Conservation (phyloP, 1,140 invertebrate species). For the Brachionus sp. region DNA sequence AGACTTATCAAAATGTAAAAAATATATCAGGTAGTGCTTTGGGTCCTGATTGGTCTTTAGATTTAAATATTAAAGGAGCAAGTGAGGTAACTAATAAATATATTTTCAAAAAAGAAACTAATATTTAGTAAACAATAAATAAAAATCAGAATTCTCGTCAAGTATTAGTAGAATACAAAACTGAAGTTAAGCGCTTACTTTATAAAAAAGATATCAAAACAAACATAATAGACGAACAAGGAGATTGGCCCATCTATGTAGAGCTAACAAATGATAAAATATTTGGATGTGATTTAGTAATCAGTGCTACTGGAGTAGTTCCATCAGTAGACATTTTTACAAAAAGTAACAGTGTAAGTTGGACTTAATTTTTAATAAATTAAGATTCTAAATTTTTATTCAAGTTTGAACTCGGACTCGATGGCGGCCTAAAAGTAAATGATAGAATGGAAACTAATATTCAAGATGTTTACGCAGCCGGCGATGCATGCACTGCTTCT, state of each 20-base stretch:
- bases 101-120: not conserved
- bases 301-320: conserved; percentile 89
- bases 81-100: conserved; percentile 29
- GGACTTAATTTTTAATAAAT: not conserved
- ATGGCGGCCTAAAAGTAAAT: conserved; percentile 72
- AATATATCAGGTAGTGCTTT: conserved; percentile 72
- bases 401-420: conserved; percentile 53
- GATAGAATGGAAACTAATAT: conserved; percentile 78
- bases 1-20: conserved; percentile 61
- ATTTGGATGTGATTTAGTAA: conserved; percentile 80
- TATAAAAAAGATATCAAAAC: conserved; percentile 50
- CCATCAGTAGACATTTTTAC: conserved; percentile 62
- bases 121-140: conserved; percentile 56
- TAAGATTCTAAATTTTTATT: not conserved
- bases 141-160: conserved; percentile 50
- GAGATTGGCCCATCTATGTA: conserved; percentile 69
- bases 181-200: conserved; percentile 65
- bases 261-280: conserved; percentile 71
- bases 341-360: conserved; percentile 54
- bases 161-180: conserved; percentile 66
- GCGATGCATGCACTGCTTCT: conserved; percentile 78
- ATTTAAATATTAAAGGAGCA: conserved; percentile 66
- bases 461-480: conserved; percentile 81
- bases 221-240: not conserved
- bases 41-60: conserved; percentile 87